Evolutionary conservation across 1,140 invertebrate species (phyloP), one percentile per base, ranked within the genome.

Genomic region (Drosophila bocqueti): DNA sequence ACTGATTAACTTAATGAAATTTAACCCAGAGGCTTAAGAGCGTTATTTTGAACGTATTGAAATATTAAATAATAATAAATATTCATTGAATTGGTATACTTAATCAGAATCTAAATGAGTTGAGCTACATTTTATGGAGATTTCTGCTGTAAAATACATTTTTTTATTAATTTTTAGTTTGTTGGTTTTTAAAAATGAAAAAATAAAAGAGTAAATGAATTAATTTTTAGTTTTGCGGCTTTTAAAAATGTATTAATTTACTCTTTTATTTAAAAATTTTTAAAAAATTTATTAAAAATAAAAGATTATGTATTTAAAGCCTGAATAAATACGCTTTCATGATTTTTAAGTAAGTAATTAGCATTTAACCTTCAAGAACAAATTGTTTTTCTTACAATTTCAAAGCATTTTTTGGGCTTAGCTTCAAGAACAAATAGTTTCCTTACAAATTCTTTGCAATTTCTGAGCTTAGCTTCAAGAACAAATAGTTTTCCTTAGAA

Each of bases 1-100:
- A 26, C 15, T 29, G 45, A 50, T 67, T 29, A 38, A 46, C 13
- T 29, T 38, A 38, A 61, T 61, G 36, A 62, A 31, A 63, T 29
- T 62, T 63, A 40, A 29, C 18, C 16, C 60, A 10, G 34, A 15
- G 21, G 36, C 16, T 58, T 42, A 13, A 26, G 36, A 24, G 16
- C 2, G 3, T 9, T 1, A 1, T 15, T 21, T 55, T 4, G 3
- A 55, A 21, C 21, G 4, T 2, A 36, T 16, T 16, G 7, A 10
- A 2, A n/a, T 24, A 38, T 38, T 38, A 24, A 57, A 7, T 16
- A 4, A n/a, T 24, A n/a, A 40, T 24, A 24, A 21, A 36, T 8
- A 15, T 6, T 5, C 0, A 21, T 38, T 55, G 24, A 38, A 55
- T 9, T 3, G 3, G 3, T 29, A 4, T 52, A 18, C 3, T 34